A percentile compares a stretch with the other conserved stretches of the same genome.
Evolutionary conservation across 1,140 invertebrate species (phyloP).

Genomic region (Chymomyza costata): DNA sequence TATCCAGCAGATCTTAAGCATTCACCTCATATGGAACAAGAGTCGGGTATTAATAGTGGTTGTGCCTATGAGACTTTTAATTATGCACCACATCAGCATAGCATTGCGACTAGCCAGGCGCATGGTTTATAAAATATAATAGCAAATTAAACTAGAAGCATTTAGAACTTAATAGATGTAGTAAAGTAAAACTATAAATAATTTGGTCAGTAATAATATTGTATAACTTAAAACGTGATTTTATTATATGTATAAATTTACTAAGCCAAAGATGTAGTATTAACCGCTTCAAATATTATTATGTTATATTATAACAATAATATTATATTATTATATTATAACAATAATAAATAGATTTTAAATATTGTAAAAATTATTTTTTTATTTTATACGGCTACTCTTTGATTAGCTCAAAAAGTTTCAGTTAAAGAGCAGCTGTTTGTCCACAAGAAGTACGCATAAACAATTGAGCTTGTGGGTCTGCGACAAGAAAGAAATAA

Average conservation of each 20-base stretch:
- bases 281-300: constrained; percentile 22
- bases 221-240: constrained; percentile 60
- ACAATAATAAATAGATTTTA: constrained; percentile 7
- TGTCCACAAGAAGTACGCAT: too few species aligned
- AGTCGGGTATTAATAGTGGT: constrained; percentile 6
- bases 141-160: constrained; percentile 7
- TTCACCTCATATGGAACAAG: too few species aligned
- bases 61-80: constrained; percentile 43
- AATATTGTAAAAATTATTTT: not conserved
- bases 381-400: constrained; percentile 2
- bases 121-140: constrained; percentile 32
- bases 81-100: constrained; percentile 42
- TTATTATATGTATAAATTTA: constrained; percentile 40
- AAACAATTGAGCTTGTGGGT: too few species aligned
- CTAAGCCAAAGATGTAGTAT: constrained; percentile 56
- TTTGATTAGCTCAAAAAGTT: too few species aligned
- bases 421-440: constrained; percentile 22
- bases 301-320: constrained; percentile 34
- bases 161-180: constrained; percentile 37
- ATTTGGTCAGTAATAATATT: too few species aligned
- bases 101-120: constrained; percentile 46
- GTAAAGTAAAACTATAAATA: too few species aligned
- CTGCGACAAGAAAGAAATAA: too few species aligned
- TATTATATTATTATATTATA: constrained; percentile 28
- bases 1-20: constrained; percentile 41